phyloP scores from a whole-genome alignment of 2,113 vertebrate genomes.

The Xenotilapia leptura region DNA sequence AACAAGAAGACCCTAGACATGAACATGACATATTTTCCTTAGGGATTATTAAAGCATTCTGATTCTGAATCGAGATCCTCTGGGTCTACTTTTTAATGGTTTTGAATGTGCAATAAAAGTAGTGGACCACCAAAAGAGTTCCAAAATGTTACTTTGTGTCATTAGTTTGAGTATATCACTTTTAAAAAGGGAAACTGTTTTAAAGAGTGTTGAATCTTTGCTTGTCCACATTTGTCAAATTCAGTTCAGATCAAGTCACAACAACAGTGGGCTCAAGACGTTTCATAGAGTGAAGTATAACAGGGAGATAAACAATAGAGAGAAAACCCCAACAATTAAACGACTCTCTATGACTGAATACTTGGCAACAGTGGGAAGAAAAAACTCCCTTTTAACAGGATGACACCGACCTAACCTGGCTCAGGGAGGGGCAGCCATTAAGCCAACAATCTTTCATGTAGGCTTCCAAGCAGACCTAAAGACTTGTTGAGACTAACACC shows the following conservation, averaged over 20 bases:
- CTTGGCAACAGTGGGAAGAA: background rate
- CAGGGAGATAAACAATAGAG: background rate
- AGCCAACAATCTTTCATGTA: background rate
- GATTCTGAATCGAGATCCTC: background rate
- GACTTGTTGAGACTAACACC: background rate
- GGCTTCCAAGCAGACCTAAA: background rate
- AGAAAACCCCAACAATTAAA: background rate
- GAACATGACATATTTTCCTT: background rate
- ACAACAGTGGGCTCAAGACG: background rate
- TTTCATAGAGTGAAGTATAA: background rate
- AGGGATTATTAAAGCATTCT: background rate
- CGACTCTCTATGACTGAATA: background rate
- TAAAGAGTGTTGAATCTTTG: background rate
- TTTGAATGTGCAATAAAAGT: background rate
- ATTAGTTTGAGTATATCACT: background rate
- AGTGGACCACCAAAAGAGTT: background rate
- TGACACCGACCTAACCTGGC: background rate
- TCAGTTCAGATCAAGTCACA: background rate
- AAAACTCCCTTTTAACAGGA: background rate
- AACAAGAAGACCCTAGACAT: background rate
- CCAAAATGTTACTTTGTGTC: background rate
- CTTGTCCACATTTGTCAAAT: background rate
- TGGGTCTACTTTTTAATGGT: background rate
- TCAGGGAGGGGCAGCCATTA: background rate
- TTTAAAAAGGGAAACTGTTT: background rate